Conservation (phyloP, 1,140 invertebrate species). For the Trichonephila clavipes region DNA sequence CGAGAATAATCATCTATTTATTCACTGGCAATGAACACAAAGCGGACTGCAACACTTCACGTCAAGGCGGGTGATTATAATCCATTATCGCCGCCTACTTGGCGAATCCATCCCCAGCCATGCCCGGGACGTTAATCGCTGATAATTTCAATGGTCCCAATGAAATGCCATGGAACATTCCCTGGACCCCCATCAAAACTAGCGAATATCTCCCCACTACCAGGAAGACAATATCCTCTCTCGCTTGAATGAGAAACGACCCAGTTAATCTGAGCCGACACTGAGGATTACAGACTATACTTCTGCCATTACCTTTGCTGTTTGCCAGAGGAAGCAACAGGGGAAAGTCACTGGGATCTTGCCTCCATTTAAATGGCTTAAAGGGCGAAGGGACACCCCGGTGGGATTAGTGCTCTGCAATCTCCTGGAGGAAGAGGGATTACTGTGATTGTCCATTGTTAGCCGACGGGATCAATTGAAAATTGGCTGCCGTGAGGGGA, state of each 20-base stretch:
- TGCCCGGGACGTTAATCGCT: slow-evolving; percentile 23
- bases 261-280: slow-evolving; percentile 55
- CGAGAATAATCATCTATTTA: not conserved
- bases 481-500: slow-evolving; percentile 13
- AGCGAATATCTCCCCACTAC: not conserved
- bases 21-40: not conserved
- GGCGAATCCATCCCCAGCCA: not conserved
- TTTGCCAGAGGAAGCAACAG: slow-evolving; percentile 5
- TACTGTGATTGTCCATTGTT: slow-evolving; percentile 53
- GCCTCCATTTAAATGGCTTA: slow-evolving; percentile 64
- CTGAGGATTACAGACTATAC: slow-evolving; percentile 41
- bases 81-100: slow-evolving; percentile 30
- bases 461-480: slow-evolving; percentile 58
- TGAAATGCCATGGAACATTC: slow-evolving; percentile 11
- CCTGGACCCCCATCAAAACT: slow-evolving; percentile 21
- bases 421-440: not conserved
- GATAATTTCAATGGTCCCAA: slow-evolving; percentile 48
- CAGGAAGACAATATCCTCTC: not conserved
- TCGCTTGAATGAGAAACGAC: slow-evolving; percentile 53
- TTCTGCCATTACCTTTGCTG: slow-evolving; percentile 39
- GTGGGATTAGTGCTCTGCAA: slow-evolving; percentile 43
- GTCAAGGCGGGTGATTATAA: not conserved
- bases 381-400: slow-evolving; percentile 21
- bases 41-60: not conserved
- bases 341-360: slow-evolving; percentile 28